Evolutionary conservation across 2,888 invertebrate genomes (phyloP), one percentile per base, ranked within the genome.

Genomic region (Tenthredo notha): DNA sequence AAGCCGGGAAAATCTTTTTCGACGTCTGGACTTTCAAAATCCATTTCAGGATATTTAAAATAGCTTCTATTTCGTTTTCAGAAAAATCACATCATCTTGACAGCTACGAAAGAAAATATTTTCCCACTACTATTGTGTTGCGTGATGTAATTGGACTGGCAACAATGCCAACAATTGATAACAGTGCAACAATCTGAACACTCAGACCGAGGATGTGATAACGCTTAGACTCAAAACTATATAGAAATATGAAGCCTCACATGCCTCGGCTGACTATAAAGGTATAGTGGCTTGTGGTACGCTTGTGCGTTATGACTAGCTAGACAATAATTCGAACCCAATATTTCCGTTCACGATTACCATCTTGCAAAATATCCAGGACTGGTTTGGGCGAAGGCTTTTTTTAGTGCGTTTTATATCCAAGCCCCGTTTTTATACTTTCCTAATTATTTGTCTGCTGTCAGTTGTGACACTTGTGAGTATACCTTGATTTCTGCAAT

Each of bases 1-100:
- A 98, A 94, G 74, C 98, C 98, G 37, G 98, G 98, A 93, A 98
- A 98, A 92, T 98, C 98, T 93, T 97, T 97, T 94, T 98, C 98
- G 58, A 97, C 97, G 92, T 98, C 98, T 40, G 98, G 98, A 93
- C 97, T 98, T 94, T 97, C 97, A 93, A 97, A 97, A 94, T 97
- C 97, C 97, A 97, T 84, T 87, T 40, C 0, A 37, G n/a, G 54
- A 80, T 58, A 2, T 67, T 18, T 5, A 18, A 33, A 65, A 12
- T 40, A 3, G 18, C 0, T 61, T 61, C 25, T 61, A 15, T 47
- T 29, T 18, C n/a, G 18, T 12, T 54, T 2, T 33, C 1, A 9
- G 25, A 77, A 29, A 29, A n/a, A 33, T 77, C 25, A 50, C 50
- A 50, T 77, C 50, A 33, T 77, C n/a, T 77, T 77, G 77, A 77